Evolutionary conservation across 2,888 invertebrate genomes (phyloP), one percentile per base, ranked within the genome.

Genomic region (Tholera decimalis): DNA sequence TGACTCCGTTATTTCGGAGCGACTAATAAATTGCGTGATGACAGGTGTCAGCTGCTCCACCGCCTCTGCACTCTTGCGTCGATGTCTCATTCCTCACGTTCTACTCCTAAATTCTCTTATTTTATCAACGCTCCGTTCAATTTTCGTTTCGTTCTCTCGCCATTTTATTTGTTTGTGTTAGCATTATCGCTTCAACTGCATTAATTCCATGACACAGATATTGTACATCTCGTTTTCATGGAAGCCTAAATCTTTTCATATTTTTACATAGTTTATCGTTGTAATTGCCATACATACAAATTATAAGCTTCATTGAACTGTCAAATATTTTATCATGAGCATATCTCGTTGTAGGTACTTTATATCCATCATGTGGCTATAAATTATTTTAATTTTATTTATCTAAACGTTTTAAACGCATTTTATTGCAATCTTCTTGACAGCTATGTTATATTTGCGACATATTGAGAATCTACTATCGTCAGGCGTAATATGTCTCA

Each of bases 21-120:
- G 91, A 85, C 91, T 94, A 94, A 95, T 95, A 95, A 95, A 95
- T 95, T 93, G 95, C 93, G 92, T 91, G 95, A 95, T 95, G 95
- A 95, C 95, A 95, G 94, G 92, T 95, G 95, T 95, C 95, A 95
- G 95, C 94, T 94, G 95, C 94, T 93, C 92, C 89, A 92, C 91
- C 95, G 95, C 95, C 95, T 94, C 94, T 94, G 95, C 95, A 94
- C 95, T 95, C 95, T 93, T 92, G 94, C 94, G 95, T 92, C 94
- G 94, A 94, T 94, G 95, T 94, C 93, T 94, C 94, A 95, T 95
- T 95, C 93, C 95, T 94, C 94, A 94, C 94, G 93, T 88, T 93
- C 91, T 92, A 89, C 93, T 93, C 93, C 93, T 92, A 91, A 92
- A 94, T 94, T 93, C 92, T 94, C 94, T 95, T 95, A 94, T 95